A percentile compares a stretch with the other conserved stretches of the same genome.
Evolutionary conservation across 2,888 invertebrate genomes (phyloP).

Genomic region (Hedychridium roseum): DNA sequence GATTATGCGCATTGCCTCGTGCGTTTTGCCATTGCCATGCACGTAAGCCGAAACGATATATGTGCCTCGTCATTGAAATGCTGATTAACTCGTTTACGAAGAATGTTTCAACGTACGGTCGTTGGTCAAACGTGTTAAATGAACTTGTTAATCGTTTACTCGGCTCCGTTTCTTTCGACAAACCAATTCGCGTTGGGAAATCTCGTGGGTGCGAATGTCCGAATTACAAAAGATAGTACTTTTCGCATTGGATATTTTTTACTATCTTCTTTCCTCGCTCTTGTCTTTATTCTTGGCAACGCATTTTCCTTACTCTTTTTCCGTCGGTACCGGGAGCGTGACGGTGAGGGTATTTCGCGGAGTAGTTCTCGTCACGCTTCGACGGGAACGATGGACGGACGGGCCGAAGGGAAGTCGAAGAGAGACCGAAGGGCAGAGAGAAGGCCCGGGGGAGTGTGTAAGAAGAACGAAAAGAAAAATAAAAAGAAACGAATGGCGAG

Average conservation of each 20-base stretch:
- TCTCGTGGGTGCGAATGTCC: no score
- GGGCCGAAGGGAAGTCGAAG: neutral
- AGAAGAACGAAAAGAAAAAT: neutral
- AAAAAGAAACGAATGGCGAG: slow-evolving; percentile 1
- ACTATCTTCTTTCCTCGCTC: neutral
- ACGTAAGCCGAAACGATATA: slow-evolving; percentile 22
- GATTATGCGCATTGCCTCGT: slow-evolving; percentile 27
- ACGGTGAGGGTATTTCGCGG: slow-evolving; percentile 33
- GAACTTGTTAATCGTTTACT: no score
- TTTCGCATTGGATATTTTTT: no score
- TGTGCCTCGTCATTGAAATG: slow-evolving; percentile 15
- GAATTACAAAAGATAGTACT: no score
- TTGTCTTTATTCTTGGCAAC: slow-evolving; percentile 3
- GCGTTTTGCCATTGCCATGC: slow-evolving; percentile 25
- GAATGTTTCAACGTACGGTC: slow-evolving; percentile 10
- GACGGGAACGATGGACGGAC: slow-evolving; percentile 10
- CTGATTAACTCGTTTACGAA: slow-evolving; percentile 16
- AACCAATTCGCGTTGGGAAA: no score
- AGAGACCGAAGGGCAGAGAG: slow-evolving; percentile 1
- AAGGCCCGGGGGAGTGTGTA: slow-evolving; percentile 1
- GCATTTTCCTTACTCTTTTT: neutral
- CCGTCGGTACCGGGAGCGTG: slow-evolving; percentile 6
- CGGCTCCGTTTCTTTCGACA: no score
- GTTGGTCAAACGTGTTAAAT: no score
- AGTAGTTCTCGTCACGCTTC: slow-evolving; percentile 38